phyloP scores from a whole-genome alignment of 2,797 vertebrate genomes.

The Pseudochaenichthys georgianus region DNA sequence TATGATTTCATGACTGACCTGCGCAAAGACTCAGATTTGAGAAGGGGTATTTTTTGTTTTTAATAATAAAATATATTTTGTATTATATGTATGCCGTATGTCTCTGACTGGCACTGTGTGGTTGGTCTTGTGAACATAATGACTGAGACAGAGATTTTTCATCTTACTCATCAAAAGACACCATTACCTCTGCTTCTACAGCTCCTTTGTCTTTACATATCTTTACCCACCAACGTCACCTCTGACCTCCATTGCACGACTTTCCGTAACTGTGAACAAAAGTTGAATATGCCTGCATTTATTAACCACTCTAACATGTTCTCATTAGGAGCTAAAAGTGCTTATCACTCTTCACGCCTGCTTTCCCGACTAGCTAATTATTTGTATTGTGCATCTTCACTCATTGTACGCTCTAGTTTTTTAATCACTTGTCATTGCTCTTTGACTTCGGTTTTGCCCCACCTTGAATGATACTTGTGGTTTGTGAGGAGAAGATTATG shows the following conservation, averaged over 20 bases:
- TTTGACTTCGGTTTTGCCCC: conserved; percentile 35
- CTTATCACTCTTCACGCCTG: conserved; percentile 5
- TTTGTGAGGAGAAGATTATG: conserved; percentile 26
- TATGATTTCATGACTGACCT: conserved; percentile 10
- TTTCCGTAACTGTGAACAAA: conserved; percentile 46
- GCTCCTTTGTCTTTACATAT: conserved; percentile 15
- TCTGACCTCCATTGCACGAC: conserved; percentile 39
- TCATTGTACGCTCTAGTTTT: conserved; percentile 17
- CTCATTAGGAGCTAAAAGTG: conserved; percentile 23
- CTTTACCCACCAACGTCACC: conserved; percentile 24
- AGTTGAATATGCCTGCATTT: conserved; percentile 58
- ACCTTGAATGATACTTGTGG: conserved; percentile 19
- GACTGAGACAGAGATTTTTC: conserved; percentile 39
- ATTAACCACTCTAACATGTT: conserved; percentile 48
- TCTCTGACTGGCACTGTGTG: conserved; percentile 76
- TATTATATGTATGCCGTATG: conserved; percentile 1
- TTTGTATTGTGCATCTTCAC: conserved; percentile 8
- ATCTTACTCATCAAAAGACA: conserved; percentile 7
- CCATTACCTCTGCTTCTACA: conserved; percentile 26
- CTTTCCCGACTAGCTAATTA: neutral
- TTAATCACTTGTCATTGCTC: conserved; percentile 33
- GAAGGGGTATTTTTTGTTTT: conserved; percentile 24
- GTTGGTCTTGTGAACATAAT: conserved; percentile 44
- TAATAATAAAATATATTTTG: conserved; percentile 7
- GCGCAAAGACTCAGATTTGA: neutral